Evolutionary conservation across 2,888 invertebrate genomes (phyloP), one percentile per base, ranked within the genome.

Genomic region (Criorhina ranunculi): DNA sequence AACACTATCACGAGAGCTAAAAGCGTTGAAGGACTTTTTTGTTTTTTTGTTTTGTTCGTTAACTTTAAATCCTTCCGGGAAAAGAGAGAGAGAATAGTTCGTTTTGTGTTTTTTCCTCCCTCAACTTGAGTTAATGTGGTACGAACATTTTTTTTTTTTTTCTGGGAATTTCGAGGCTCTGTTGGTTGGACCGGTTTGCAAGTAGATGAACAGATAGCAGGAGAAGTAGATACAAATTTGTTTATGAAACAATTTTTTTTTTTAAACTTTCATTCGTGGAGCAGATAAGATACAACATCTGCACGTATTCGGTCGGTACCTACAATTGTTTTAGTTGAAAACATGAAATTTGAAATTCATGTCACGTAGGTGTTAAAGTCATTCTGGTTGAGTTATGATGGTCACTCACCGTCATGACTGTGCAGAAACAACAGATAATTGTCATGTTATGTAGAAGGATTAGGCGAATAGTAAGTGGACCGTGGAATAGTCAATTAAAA

Each of bases 281-380:
- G 33, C 46, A 17, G n/a, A 35, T 49, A 35, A 49, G 51, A 42
- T 35, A 67, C 53, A 40, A 19, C 40, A 67, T 51, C 3, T 67
- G 53, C 66, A 53, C 53, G 69, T 69, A 55, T 40, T 55, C 3
- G 44, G 55, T 53, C 55, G 53, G 40, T 42, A 19, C 12, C 2
- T 31, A n/a, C 11, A 24, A 11, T 31, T 40, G 17, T 40, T 8
- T 9, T 15, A 15, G 42, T 12, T 40, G 12, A 33, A 49, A 37
- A 11, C 37, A 35, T 19, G n/a, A 24, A 9, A 44, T 53, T 53
- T 0, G 6, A 31, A 29, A 49, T 72, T 49, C 72, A 12, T 15
- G 5, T 33, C 44, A 73, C 62, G 72, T 62, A 62, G 53, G 12
- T 31, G 29, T 72, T 59, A 29, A 60, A 49, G 51, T 53, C 51